phyloP scores from a whole-genome alignment of 2,797 vertebrate genomes.

The Orientallactaga sibirica region DNA sequence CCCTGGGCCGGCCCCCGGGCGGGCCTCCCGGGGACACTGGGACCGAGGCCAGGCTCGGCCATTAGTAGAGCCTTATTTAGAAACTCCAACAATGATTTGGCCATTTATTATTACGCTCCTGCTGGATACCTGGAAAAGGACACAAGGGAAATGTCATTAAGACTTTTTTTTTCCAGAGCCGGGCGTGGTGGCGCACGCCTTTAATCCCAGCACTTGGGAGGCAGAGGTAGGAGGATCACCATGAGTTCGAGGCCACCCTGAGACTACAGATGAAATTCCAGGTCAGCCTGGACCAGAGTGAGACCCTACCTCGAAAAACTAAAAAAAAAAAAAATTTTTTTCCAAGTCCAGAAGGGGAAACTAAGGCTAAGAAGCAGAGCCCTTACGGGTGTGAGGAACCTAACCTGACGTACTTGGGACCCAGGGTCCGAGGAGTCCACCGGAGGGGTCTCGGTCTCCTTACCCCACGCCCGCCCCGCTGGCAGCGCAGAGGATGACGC shows the following conservation, averaged over 20 bases:
- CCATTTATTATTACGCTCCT: conserved; percentile 78
- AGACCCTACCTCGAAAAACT: no score
- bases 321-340: neutral
- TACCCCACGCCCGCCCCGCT: conserved; percentile 15
- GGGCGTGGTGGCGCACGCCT: no score
- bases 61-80: conserved; percentile 80
- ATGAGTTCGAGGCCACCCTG: no score
- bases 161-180: neutral
- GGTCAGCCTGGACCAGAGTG: no score
- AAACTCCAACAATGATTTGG: conserved; percentile 79
- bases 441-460: neutral
- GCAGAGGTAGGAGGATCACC: no score
- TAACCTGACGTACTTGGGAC: neutral
- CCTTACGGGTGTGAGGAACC: neutral
- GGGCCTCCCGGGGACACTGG: conserved; percentile 71
- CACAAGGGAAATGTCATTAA: conserved; percentile 23
- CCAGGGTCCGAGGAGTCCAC: neutral
- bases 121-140: conserved; percentile 63
- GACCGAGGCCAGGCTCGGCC: conserved; percentile 73
- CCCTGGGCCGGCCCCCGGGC: conserved; percentile 55
- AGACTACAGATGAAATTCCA: no score
- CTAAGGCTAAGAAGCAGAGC: conserved; percentile 46
- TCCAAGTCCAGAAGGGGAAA: conserved; percentile 47
- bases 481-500: conserved; percentile 68
- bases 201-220: no score